phyloP scores from a whole-genome alignment of 2,113 vertebrate species.

The Tapirus terrestris region DNA sequence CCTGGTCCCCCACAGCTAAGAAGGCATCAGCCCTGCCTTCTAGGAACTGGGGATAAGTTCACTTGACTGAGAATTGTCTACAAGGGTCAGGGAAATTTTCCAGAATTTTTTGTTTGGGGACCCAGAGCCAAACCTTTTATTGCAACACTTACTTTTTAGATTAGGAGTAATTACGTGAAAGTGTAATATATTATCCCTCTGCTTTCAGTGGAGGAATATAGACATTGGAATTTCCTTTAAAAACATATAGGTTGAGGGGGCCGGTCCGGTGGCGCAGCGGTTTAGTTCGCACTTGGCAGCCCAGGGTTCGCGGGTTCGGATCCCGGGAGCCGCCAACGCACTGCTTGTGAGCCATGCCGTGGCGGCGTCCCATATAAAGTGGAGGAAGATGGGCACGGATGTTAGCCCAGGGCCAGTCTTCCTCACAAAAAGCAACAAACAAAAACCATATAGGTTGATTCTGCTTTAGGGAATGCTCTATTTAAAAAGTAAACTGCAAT shows the following conservation, averaged over 20 bases:
- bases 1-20: neutral
- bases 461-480: neutral
- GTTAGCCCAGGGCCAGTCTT: too few species aligned
- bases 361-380: too few species aligned
- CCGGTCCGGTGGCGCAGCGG: too few species aligned
- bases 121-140: neutral
- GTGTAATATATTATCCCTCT: neutral
- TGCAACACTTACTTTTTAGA: neutral
- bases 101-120: neutral
- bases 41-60: neutral
- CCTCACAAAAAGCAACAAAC: too few species aligned
- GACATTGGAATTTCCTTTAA: too few species aligned
- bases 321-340: too few species aligned
- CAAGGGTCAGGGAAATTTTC: neutral
- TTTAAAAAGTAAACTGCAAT: constrained; percentile 6
- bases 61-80: neutral
- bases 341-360: too few species aligned
- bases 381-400: too few species aligned
- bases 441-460: too few species aligned
- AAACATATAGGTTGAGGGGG: too few species aligned
- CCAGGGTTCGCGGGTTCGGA: too few species aligned
- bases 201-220: neutral
- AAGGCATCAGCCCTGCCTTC: neutral
- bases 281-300: too few species aligned
- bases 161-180: neutral